phyloP scores from a whole-genome alignment of 2,113 vertebrate genomes.

The Aphelocoma coerulescens region DNA sequence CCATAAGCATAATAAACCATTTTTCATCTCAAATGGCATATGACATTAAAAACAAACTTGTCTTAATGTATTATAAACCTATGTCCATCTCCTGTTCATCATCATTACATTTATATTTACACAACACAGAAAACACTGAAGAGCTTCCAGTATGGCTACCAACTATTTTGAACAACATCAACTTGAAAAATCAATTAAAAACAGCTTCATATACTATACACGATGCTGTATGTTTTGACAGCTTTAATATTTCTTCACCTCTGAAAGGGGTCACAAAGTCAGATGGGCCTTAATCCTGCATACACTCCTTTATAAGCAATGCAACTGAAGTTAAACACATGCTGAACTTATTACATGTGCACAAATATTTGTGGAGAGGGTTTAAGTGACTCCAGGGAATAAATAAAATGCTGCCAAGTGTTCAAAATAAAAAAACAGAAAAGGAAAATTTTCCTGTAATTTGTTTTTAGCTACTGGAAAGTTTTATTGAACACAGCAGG shows the following conservation, averaged over 20 bases:
- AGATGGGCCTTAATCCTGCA: not conserved
- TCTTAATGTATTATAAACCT: not conserved
- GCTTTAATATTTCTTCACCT: not conserved
- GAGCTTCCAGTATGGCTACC: not conserved
- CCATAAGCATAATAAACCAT: not conserved
- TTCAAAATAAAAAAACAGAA: not conserved
- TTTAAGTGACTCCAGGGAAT: not conserved
- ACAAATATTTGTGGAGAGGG: not conserved
- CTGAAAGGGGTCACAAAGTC: not conserved
- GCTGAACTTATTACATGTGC: not conserved
- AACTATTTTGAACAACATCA: not conserved
- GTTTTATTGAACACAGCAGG: not conserved
- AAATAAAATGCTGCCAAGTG: slow-evolving; percentile 18
- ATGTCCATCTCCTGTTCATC: not conserved
- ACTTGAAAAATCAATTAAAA: not conserved
- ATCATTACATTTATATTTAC: not conserved
- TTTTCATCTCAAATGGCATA: not conserved
- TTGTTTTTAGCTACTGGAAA: not conserved
- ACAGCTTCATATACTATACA: not conserved
- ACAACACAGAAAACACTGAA: not conserved
- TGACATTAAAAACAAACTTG: not conserved
- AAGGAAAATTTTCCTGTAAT: not conserved
- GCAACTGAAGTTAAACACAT: not conserved
- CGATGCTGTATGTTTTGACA: not conserved
- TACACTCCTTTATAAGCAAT: not conserved